Conservation (phyloP, 2,797 vertebrate genomes). For the Denticeps clupeoides region DNA sequence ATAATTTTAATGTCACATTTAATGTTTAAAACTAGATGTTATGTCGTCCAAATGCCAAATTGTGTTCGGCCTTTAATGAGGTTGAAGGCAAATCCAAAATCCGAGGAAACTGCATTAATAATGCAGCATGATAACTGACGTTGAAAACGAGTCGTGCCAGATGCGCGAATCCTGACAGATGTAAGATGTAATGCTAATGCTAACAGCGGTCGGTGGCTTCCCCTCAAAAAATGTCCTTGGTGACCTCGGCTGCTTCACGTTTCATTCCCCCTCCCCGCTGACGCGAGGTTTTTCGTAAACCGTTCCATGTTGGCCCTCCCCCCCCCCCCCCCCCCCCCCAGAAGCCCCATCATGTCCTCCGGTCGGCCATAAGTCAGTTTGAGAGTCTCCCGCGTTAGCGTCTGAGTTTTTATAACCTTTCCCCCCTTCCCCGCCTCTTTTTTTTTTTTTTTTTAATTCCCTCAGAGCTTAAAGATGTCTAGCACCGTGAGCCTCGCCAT, state of each 20-base stretch:
- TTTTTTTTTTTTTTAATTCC: neutral
- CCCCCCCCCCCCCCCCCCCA: slow-evolving; percentile 15
- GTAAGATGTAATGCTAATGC: too few relatives aligned
- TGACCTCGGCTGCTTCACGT: neutral
- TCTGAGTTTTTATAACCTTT: slow-evolving; percentile 15
- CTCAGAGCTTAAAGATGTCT: neutral
- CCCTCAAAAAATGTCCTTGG: neutral
- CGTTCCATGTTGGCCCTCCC: slow-evolving; percentile 16
- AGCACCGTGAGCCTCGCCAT: too few relatives aligned
- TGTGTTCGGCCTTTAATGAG: too few relatives aligned
- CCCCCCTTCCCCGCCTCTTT: neutral
- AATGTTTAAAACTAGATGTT: too few relatives aligned
- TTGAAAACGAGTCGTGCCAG: too few relatives aligned
- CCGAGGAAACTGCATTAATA: too few relatives aligned
- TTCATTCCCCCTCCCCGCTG: neutral
- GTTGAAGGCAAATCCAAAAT: too few relatives aligned
- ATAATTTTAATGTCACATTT: too few relatives aligned
- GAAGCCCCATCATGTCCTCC: slow-evolving; percentile 6
- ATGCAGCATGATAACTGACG: too few relatives aligned
- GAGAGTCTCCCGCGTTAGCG: slow-evolving; percentile 13
- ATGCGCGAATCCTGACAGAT: too few relatives aligned
- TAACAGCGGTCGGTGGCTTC: too few relatives aligned
- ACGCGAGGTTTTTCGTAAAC: slow-evolving; percentile 15
- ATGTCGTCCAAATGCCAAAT: too few relatives aligned
- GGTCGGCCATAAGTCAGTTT: slow-evolving; percentile 13